phyloP scores from a whole-genome alignment of 2,797 vertebrate genomes.

The Gymnodraco acuticeps region DNA sequence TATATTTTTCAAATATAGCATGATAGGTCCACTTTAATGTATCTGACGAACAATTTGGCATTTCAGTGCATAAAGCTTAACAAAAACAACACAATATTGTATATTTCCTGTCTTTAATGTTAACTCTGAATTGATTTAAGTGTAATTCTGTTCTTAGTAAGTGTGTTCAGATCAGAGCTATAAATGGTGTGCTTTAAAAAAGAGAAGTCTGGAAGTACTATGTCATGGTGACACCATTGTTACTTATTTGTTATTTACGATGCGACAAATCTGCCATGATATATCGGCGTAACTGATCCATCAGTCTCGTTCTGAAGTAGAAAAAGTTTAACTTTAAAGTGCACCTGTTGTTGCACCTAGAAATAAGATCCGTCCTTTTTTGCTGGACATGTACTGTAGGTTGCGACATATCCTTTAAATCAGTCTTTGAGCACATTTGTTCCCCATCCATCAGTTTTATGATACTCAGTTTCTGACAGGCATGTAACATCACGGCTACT shows the following conservation, averaged over 20 bases:
- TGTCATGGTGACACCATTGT: not conserved
- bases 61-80: not conserved
- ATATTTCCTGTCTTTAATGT: conserved; percentile 9
- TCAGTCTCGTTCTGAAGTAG: not conserved
- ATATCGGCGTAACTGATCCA: not conserved
- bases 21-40: not conserved
- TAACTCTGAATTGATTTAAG: not conserved
- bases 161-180: too few species aligned
- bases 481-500: not conserved
- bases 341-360: not conserved
- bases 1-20: too few species aligned
- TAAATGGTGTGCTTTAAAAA: too few species aligned
- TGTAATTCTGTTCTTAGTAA: conserved; percentile 1
- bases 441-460: not conserved
- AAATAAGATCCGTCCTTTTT: not conserved
- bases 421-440: not conserved
- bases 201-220: not conserved
- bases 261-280: not conserved
- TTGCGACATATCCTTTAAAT: not conserved
- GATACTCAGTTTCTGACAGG: not conserved
- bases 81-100: not conserved
- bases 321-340: not conserved
- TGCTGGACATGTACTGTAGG: not conserved
- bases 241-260: not conserved
- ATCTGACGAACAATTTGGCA: conserved; percentile 9